Evolutionary conservation across 2,888 invertebrate genomes (phyloP), one percentile per base, ranked within the genome.

Genomic region (Caenorhabditis drosophilae): DNA sequence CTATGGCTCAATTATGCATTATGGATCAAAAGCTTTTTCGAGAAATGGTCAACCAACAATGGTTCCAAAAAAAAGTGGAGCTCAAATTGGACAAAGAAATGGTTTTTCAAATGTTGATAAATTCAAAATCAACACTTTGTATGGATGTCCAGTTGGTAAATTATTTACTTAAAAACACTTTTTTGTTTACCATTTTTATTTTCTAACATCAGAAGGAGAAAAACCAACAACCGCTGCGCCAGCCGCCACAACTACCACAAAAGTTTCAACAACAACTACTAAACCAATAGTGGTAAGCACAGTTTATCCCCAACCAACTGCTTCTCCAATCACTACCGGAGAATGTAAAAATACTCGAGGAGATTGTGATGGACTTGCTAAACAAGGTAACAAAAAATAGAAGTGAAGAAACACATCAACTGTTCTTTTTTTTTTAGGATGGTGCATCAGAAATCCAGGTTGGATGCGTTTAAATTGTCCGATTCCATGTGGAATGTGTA

Each of bases 1-100:
- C 58, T 82, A 78, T 63, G 63, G 70, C 18, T 77, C 77, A 16
- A 81, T 82, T 54, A 80, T 83, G 79, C 82, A 82, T 64, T 82
- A 82, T 46, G 81, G 80, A 35, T 64, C 75, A 12, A 78, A 73
- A 48, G 81, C 81, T 0, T 82, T 82, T 56, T 78, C 76, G 9
- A 64, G 76, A 54, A 83, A 82, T 41, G 81, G 82, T 1, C 73
- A 76, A 58, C 80, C 82, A 25, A 82, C 82, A 7, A 82, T 82
- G 63, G 67, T 79, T 26, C 82, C 82, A 3, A 78, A 78, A 49
- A 69, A 76, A 45, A 41, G 64, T 18, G 71, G 71, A 27, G 76
- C 80, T 3, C 34, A 62, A n/a, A 83, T 82, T 51, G 82, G 82
- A 23, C 82, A 82, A 47, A 52, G 82, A 34, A 56, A 66, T 40